Percentiles rank a stretch among this genome's conserved stretches.
These are phyloP conservation scores for Didymodactylos carnosus DNA, from an alignment of 2,888 invertebrate species.

Conservation along the genomic window DNA sequence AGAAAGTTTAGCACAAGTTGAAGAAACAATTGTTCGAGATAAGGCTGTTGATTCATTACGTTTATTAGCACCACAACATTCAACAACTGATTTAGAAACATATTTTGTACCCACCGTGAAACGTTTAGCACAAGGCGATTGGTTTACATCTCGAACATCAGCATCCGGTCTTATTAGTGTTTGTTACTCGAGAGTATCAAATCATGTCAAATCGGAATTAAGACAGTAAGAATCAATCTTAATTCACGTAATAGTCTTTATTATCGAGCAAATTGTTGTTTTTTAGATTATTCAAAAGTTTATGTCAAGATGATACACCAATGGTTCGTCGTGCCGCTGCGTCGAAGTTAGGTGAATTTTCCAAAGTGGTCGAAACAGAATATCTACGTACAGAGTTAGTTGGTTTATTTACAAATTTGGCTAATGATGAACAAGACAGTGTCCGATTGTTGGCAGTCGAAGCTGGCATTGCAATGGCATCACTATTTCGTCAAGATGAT, in stretches of 20 bases:
- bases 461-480: constrained; percentile 83
- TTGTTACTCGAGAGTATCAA: constrained; percentile 47
- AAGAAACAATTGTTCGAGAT: constrained; percentile 97
- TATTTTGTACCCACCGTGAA: constrained; percentile 88
- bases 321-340: constrained; percentile 98
- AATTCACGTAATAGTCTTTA: background rate
- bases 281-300: constrained; percentile 50
- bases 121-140: constrained; percentile 56
- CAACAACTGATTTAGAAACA: constrained; percentile 69
- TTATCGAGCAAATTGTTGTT: too few relatives aligned
- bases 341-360: constrained; percentile 87
- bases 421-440: constrained; percentile 91
- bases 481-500: constrained; percentile 58
- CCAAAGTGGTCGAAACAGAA: constrained; percentile 83
- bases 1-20: constrained; percentile 87
- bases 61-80: constrained; percentile 71
- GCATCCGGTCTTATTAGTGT: constrained; percentile 78
- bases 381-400: constrained; percentile 86
- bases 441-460: constrained; percentile 88
- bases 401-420: constrained; percentile 81
- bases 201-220: constrained; percentile 43
- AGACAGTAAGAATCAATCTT: constrained; percentile 33
- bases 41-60: constrained; percentile 87
- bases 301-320: constrained; percentile 95
- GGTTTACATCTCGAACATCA: constrained; percentile 81